These are phyloP conservation scores for Microcebus tavaratra DNA, from an alignment of 2,113 vertebrate species.

Conservation along the genomic window DNA sequence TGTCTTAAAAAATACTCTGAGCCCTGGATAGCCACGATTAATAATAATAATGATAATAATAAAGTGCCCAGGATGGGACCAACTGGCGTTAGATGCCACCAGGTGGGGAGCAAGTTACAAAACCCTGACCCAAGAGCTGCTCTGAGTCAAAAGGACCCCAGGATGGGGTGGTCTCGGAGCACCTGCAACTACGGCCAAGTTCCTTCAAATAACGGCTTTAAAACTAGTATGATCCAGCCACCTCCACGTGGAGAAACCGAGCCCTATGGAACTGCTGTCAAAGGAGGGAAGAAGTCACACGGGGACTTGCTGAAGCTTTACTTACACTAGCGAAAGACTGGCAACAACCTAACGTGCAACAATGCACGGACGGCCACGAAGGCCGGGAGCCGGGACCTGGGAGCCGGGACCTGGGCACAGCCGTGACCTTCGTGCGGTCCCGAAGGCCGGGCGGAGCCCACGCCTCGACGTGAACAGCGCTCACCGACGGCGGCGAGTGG, in stretches of 20 bases:
- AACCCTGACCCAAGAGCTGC: not conserved
- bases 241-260: not conserved
- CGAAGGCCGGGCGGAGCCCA: not conserved
- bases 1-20: not conserved
- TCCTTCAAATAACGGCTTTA: not conserved
- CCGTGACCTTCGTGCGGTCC: not conserved
- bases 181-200: fast-evolving
- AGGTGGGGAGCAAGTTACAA: not conserved
- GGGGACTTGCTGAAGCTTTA: not conserved
- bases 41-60: not conserved
- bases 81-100: not conserved
- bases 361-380: not conserved
- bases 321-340: not conserved
- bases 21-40: not conserved
- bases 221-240: not conserved
- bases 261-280: not conserved
- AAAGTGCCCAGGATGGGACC: not conserved
- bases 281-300: not conserved
- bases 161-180: not conserved
- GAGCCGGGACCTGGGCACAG: fast-evolving
- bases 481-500: fast-evolving
- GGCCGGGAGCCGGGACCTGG: fast-evolving
- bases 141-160: not conserved
- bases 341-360: not conserved
- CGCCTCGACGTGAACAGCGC: fast-evolving